These are phyloP conservation scores for Cryptocephalus moraei DNA, from an alignment of 2,888 invertebrate species.

Conservation along the genomic window DNA sequence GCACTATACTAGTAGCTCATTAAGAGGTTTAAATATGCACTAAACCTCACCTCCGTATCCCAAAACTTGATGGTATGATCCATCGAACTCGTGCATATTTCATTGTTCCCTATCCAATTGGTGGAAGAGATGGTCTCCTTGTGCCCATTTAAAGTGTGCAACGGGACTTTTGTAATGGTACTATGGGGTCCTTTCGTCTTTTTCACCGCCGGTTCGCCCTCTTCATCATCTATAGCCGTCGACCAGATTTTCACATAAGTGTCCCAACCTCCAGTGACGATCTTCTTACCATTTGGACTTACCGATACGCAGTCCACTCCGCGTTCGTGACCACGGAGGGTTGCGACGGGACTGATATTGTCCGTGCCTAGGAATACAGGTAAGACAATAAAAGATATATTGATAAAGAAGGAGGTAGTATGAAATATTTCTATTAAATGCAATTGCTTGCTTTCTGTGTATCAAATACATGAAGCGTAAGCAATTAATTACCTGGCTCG, in stretches of 20 bases:
- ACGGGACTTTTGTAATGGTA: conserved; percentile 52
- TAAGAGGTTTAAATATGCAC: too few species aligned
- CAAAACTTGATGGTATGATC: conserved; percentile 92
- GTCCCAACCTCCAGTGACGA: conserved; percentile 90
- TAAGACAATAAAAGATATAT: conserved; percentile 41
- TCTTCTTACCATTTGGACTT: conserved; percentile 50
- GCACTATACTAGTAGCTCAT: too few species aligned
- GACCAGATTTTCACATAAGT: conserved; percentile 89
- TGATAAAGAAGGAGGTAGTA: background rate
- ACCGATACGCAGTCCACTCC: conserved; percentile 82
- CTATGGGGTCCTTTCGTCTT: conserved; percentile 22
- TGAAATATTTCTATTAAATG: background rate
- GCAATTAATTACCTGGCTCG: conserved; percentile 9
- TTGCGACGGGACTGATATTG: conserved; percentile 66
- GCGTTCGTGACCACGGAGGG: conserved; percentile 85
- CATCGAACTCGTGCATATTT: conserved; percentile 82
- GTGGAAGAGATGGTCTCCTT: conserved; percentile 80
- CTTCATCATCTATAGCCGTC: conserved; percentile 36
- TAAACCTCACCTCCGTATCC: conserved; percentile 60
- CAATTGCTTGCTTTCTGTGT: background rate
- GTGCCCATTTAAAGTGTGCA: conserved; percentile 84
- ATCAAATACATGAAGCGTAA: background rate
- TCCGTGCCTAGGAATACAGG: conserved; percentile 40
- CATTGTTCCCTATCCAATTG: conserved; percentile 71
- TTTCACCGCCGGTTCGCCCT: conserved; percentile 31